Conservation (phyloP, 2,888 invertebrate genomes). For the Hirtodrosophila trivittata region DNA sequence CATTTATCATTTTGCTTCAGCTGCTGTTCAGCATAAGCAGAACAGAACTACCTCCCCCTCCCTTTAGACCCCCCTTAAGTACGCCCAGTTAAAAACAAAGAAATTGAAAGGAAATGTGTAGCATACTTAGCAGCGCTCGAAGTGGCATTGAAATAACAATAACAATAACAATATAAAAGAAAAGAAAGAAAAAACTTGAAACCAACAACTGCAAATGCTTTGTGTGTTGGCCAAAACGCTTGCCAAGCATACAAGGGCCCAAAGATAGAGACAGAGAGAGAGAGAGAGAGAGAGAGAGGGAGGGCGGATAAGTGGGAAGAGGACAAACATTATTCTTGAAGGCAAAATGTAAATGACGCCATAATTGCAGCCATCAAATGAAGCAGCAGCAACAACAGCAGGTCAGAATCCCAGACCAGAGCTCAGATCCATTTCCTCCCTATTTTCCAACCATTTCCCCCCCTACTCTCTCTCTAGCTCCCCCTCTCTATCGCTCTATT, state of each 20-base stretch:
- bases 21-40: no score
- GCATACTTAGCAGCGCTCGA: slow-evolving; percentile 68
- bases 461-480: not conserved
- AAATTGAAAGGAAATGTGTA: slow-evolving; percentile 63
- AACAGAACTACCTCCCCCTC: not conserved
- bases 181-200: slow-evolving; percentile 7
- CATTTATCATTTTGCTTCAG: slow-evolving; percentile 14
- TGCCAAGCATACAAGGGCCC: no score
- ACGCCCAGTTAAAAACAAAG: slow-evolving; percentile 30
- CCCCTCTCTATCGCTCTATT: no score
- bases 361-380: slow-evolving; percentile 78
- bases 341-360: slow-evolving; percentile 78
- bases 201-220: slow-evolving; percentile 28
- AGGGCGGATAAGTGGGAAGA: slow-evolving; percentile 30
- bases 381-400: slow-evolving; percentile 44
- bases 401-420: slow-evolving; percentile 33
- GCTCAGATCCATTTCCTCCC: not conserved
- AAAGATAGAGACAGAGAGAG: slow-evolving; percentile 15
- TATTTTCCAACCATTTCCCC: no score
- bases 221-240: no score
- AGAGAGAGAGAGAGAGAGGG: not conserved
- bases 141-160: slow-evolving; percentile 72
- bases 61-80: not conserved
- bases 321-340: slow-evolving; percentile 50
- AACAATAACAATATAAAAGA: slow-evolving; percentile 38